Base-by-base conservation (phyloP, 2,888 invertebrate species). In the Noctua fimbriata region DNA sequence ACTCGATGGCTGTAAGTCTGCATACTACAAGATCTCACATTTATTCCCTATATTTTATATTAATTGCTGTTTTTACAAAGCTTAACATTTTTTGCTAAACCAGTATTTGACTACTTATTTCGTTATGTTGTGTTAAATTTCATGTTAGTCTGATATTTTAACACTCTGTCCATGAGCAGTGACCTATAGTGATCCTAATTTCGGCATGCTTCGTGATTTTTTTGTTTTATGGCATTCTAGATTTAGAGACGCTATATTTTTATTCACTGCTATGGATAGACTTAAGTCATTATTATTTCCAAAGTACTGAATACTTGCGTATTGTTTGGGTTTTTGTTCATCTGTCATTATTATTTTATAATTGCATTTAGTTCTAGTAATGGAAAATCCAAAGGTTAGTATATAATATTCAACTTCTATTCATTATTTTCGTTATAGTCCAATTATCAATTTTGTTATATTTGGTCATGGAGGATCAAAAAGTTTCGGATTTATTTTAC, bases 1-100 rank as follows among this genome's bases (percentile, higher is more conserved):
- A 95, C 95, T 95, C 94, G 94, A 95, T 95, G 96, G 96, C 96
- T 96, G 96, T 97, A 97, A 97, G 97, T 97, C 97, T 96, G 96
- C 97, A 96, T 96, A 96, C 95, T 96, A 96, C 97, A 95, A 96
- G 97, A 97, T 97, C 96, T 97, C 97, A 97, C 96, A 96, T 95
- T 96, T 96, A 97, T 97, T 97, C 96, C 96, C 96, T 95, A 93
- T 96, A 96, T 96, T 96, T 96, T 96, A 95, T 95, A 95, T 95
- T 96, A 95, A 96, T 96, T 96, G 96, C 96, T 96, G 96, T 95
- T 96, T 89, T 96, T 96, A 96, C 96, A 96, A 96, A 94, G 96
- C 96, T 96, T 95, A 96, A 95, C 94, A 89, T 93, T 95, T 96
- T 96, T 96, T 95, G 96, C 96, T 96, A 96, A 96, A 96, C 95